These are phyloP conservation scores for Drosophila tani DNA, from an alignment of 1,140 invertebrate genomes.

Conservation along the genomic window DNA sequence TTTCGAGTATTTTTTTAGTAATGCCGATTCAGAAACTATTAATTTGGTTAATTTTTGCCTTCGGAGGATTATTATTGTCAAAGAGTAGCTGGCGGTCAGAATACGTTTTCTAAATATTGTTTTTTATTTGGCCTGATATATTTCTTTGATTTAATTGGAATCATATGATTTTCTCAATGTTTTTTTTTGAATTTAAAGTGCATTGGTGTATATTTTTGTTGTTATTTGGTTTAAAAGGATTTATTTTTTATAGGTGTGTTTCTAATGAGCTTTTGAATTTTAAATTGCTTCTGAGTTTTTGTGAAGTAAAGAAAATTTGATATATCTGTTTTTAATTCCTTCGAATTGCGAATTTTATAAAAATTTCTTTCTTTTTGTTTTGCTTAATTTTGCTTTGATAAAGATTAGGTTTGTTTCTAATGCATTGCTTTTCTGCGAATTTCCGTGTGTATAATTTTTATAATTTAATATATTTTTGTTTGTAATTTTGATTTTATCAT, in stretches of 20 bases:
- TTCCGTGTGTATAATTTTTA: neutral
- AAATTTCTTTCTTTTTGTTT: neutral
- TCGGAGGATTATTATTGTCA: neutral
- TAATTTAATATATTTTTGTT: neutral
- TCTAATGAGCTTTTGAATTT: slow-evolving; percentile 2
- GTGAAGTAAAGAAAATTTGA: no score
- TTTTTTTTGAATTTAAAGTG: neutral
- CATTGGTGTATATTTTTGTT: no score
- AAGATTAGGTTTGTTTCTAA: no score
- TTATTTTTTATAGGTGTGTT: neutral
- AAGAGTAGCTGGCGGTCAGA: neutral
- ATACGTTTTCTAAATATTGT: neutral
- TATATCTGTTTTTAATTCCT: neutral
- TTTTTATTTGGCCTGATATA: neutral
- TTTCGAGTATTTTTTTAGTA: no score
- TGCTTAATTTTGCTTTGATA: neutral
- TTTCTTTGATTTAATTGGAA: neutral
- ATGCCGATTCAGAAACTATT: neutral
- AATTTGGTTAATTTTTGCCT: neutral
- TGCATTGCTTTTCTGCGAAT: neutral
- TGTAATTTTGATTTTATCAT: neutral
- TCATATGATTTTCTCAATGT: neutral
- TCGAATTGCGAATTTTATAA: neutral
- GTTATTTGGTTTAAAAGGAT: neutral
- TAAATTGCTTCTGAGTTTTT: neutral